A percentile compares a stretch with the other conserved stretches of the same genome.
Evolutionary conservation across 2,888 invertebrate genomes (phyloP).

Genomic region (Lasioglossum zephyrum): DNA sequence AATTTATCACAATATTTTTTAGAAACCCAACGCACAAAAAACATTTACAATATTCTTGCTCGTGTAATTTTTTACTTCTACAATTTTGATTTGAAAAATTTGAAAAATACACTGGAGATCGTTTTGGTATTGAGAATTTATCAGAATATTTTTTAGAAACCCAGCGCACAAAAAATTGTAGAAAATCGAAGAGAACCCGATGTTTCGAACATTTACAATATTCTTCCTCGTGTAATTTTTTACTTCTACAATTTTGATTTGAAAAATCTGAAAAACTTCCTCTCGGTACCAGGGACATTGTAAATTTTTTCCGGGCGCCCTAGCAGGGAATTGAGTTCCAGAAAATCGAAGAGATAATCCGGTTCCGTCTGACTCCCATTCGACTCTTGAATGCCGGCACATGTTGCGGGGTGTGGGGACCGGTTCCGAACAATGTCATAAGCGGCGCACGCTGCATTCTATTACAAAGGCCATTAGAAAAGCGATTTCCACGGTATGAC

Average conservation of each 20-base stretch:
- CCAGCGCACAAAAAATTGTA: background rate
- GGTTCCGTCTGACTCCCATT: background rate
- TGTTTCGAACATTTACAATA: background rate
- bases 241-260: background rate
- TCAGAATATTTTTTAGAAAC: background rate
- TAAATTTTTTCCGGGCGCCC: background rate
- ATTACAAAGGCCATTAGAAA: constrained; percentile 9
- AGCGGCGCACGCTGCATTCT: background rate
- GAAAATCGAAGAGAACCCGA: background rate
- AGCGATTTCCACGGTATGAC: constrained; percentile 1
- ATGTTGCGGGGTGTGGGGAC: background rate
- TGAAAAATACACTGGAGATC: background rate
- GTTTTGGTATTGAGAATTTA: background rate
- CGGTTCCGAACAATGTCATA: background rate
- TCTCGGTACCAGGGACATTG: background rate
- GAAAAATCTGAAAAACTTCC: background rate
- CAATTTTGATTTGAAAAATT: background rate
- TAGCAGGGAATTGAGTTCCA: background rate
- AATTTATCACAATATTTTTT: background rate
- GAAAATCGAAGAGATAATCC: background rate
- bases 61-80: background rate
- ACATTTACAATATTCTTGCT: background rate
- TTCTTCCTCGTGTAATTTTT: background rate
- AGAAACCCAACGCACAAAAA: background rate
- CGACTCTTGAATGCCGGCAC: background rate